These are phyloP conservation scores for Tragelaphus buxtoni DNA, from an alignment of 2,113 vertebrate genomes.

Conservation along the genomic window DNA sequence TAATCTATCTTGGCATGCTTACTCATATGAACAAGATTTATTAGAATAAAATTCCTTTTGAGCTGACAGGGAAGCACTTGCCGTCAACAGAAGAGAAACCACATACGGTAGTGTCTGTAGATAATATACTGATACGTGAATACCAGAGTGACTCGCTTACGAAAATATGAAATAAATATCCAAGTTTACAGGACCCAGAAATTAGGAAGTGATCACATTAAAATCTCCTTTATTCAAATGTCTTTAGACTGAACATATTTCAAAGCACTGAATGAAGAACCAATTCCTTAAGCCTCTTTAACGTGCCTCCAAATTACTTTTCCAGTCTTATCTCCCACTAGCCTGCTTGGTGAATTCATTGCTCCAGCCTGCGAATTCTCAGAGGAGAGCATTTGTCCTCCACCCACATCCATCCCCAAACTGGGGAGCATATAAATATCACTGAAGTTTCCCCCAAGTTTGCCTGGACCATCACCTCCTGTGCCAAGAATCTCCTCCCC, in stretches of 20 bases:
- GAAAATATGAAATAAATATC: background rate
- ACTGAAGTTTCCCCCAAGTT: background rate
- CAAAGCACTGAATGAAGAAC: background rate
- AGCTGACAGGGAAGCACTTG: background rate
- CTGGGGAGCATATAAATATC: background rate
- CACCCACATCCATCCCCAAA: background rate
- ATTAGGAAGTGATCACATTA: background rate
- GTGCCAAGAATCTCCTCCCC: background rate
- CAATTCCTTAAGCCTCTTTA: background rate
- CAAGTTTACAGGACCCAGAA: background rate
- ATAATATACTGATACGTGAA: background rate
- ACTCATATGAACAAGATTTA: conserved; percentile 59
- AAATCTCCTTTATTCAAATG: background rate
- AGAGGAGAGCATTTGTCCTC: background rate
- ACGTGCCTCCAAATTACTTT: background rate
- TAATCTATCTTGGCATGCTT: conserved; percentile 55
- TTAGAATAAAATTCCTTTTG: conserved; percentile 42
- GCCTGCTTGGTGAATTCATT: background rate
- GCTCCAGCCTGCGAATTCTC: background rate
- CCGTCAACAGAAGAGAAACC: conserved; percentile 26
- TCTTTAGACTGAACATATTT: background rate
- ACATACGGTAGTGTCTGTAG: background rate
- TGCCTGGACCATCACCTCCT: background rate
- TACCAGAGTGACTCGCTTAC: background rate
- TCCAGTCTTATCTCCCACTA: background rate